Evolutionary conservation across 2,113 vertebrate species (phyloP).

Genomic region (Microtus oregoni): DNA sequence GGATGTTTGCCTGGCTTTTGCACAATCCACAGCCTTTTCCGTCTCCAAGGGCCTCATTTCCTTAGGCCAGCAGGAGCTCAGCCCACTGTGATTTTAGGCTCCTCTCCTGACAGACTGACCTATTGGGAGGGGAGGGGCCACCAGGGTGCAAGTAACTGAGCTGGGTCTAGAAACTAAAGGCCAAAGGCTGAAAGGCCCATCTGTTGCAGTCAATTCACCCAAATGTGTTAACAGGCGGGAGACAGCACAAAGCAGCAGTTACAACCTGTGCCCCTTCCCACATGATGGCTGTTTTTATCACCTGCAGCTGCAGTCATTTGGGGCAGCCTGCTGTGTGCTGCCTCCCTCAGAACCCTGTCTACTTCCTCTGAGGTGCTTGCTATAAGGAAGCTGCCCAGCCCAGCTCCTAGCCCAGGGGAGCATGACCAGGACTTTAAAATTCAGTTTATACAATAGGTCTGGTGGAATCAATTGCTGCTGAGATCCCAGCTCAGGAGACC

Average conservation of each 20-base stretch:
- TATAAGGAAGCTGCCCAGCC: conserved; percentile 22
- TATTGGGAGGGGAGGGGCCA: not conserved
- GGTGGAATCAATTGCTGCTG: conserved; percentile 36
- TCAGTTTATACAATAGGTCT: not conserved
- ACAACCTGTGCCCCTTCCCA: conserved; percentile 53
- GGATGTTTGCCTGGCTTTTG: not conserved
- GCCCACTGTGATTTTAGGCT: not conserved
- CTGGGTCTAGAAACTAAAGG: conserved; percentile 35
- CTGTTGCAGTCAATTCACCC: conserved; percentile 65
- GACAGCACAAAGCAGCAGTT: conserved; percentile 59
- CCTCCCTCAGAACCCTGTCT: conserved; percentile 62
- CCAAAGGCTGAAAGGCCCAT: conserved; percentile 54
- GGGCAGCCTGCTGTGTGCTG: conserved; percentile 72
- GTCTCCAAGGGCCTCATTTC: not conserved
- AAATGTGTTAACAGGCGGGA: conserved; percentile 18
- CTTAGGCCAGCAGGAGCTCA: not conserved
- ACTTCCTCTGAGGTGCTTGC: conserved; percentile 70
- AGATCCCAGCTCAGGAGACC: not conserved
- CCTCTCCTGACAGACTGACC: not conserved
- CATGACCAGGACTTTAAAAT: conserved; percentile 65
- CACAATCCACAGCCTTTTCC: not conserved
- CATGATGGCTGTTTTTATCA: conserved; percentile 74
- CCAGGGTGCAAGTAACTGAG: not conserved
- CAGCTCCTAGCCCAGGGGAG: conserved; percentile 43
- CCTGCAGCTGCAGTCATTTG: conserved; percentile 81